Evolutionary conservation across 2,888 invertebrate species (phyloP), one percentile per base, ranked within the genome.

Genomic region (Lasioglossum pauxillum): DNA sequence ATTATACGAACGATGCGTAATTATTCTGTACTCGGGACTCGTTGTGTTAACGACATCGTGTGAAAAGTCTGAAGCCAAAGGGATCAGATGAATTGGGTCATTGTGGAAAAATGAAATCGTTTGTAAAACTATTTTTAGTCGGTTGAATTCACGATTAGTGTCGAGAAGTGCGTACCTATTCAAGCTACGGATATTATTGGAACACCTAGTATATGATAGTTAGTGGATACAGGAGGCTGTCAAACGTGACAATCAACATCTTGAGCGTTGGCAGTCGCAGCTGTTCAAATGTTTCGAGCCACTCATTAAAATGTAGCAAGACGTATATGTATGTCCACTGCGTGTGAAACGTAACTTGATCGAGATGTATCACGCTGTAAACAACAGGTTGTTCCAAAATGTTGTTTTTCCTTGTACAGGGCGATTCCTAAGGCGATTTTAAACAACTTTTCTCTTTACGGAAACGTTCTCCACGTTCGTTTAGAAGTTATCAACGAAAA

Each of bases 181-280:
- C 35, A n/a, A 81, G 27, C 57, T 69, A 77, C 7, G 7, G 41
- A 8, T 71, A 35, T 76, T 46, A 76, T 27, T 57, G 4, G 31
- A 75, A 75, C 38, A 64, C 10, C n/a, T 75, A 5, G 44, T 53
- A 53, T n/a, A 38, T 49, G 41, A 81, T 8, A 5, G n/a, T 69
- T 71, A 82, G 41, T 19, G 46, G 16, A 19, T 78, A 35, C 35
- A 35, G 23, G 49, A 10, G 72, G 71, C 60, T 44, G 57, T 49
- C 35, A 16, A n/a, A 80, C 27, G 71, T 57, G n/a, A 10, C 49
- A 23, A 72, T 82, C 64, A 41, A 75, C 19, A n/a, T 38, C 76
- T 81, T 38, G 83, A 80, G 75, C 82, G 53, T 14, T 46, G 77
- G 23, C 16, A 71, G 23, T 8, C 19, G 12, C 23, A 49, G 38